These are phyloP conservation scores for Batillaria attramentaria DNA, from an alignment of 1,140 invertebrate genomes.

Conservation along the genomic window DNA sequence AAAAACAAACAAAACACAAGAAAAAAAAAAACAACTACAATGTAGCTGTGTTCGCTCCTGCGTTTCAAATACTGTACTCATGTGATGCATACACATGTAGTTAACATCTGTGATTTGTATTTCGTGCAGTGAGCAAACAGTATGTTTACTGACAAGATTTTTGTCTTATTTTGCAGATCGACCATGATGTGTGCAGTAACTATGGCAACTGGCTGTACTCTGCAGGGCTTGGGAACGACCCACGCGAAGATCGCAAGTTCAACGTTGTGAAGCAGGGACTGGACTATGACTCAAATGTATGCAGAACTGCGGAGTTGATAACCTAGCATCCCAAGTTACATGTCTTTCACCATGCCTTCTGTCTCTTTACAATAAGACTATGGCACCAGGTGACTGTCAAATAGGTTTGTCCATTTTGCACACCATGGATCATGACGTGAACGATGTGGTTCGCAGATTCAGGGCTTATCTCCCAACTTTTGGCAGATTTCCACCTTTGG, in stretches of 20 bases:
- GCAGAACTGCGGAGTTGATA: neutral
- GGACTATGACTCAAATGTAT: conserved; percentile 71
- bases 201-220: conserved; percentile 74
- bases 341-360: neutral
- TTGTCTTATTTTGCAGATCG: conserved; percentile 61
- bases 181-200: conserved; percentile 73
- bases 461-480: too few relatives aligned
- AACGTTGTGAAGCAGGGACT: conserved; percentile 73
- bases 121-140: too few relatives aligned
- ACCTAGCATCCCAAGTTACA: neutral
- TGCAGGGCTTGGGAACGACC: conserved; percentile 73
- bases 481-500: too few relatives aligned
- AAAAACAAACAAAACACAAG: too few relatives aligned
- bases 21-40: too few relatives aligned
- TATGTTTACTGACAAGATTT: too few relatives aligned
- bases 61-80: too few relatives aligned
- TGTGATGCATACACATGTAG: too few relatives aligned
- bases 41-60: too few relatives aligned
- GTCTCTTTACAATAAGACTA: neutral
- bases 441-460: neutral
- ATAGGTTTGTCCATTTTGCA: neutral
- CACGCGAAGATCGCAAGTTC: conserved; percentile 72
- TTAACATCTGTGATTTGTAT: too few relatives aligned
- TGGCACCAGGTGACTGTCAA: neutral
- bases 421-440: neutral